Conservation (phyloP, 2,113 vertebrate species). For the Anoplopoma fimbria region DNA sequence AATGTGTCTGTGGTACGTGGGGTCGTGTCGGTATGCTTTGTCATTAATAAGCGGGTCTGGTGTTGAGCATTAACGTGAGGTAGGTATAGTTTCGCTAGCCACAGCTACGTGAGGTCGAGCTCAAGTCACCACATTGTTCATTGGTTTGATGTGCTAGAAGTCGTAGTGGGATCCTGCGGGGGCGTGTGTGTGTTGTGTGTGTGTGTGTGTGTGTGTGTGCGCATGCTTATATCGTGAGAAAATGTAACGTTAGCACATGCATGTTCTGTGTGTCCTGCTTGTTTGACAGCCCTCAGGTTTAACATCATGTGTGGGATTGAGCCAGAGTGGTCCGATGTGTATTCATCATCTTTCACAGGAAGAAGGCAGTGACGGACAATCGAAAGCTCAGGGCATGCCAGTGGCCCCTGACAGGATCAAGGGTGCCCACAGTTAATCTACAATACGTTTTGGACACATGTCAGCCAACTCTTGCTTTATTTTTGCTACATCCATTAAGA, state of each 20-base stretch:
- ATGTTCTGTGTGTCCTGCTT: background rate
- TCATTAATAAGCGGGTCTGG: background rate
- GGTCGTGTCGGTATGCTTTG: background rate
- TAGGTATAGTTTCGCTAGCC: slow-evolving; percentile 5
- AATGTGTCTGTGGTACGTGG: background rate
- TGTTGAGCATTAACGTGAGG: background rate
- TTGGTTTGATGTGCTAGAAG: slow-evolving; percentile 34
- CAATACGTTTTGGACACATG: slow-evolving; percentile 49
- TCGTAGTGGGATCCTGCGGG: slow-evolving; percentile 33
- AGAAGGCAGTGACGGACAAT: slow-evolving; percentile 40
- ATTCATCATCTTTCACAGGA: slow-evolving; percentile 49
- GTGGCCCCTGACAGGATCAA: slow-evolving; percentile 2
- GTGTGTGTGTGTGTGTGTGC: background rate
- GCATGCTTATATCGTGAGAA: background rate
- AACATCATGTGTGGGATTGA: slow-evolving; percentile 20
- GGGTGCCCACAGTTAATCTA: slow-evolving; percentile 37
- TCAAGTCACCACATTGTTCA: slow-evolving; percentile 59
- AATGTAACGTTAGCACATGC: background rate
- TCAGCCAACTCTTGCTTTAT: slow-evolving; percentile 60
- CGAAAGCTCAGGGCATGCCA: slow-evolving; percentile 1
- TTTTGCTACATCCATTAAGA: slow-evolving; percentile 47
- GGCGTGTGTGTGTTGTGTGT: background rate
- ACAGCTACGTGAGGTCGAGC: slow-evolving; percentile 32
- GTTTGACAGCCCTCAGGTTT: slow-evolving; percentile 37
- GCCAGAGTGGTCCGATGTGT: slow-evolving; percentile 37